phyloP scores from a whole-genome alignment of 2,797 vertebrate genomes.

The Coccyzus lansbergi region DNA sequence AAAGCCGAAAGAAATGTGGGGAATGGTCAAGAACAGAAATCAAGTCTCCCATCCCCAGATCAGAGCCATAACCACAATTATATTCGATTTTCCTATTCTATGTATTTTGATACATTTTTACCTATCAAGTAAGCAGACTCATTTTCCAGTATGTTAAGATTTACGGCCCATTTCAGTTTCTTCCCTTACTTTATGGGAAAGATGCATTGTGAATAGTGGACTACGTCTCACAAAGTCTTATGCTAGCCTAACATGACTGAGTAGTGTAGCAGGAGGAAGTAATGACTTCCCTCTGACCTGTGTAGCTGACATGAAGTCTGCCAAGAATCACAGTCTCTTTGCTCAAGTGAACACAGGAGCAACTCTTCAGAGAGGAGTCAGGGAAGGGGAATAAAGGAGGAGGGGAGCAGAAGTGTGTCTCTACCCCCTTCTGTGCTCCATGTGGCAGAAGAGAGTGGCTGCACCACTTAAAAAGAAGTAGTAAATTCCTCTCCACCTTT shows the following conservation, averaged over 20 bases:
- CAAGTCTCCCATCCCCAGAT: neutral
- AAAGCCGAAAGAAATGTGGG: neutral
- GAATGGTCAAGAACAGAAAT: neutral
- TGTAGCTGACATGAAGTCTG: conserved; percentile 61
- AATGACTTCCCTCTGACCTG: conserved; percentile 71
- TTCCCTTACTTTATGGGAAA: conserved; percentile 52
- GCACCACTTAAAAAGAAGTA: conserved; percentile 16
- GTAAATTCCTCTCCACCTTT: conserved; percentile 48
- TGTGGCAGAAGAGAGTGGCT: conserved; percentile 26
- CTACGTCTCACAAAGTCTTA: conserved; percentile 30
- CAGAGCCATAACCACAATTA: neutral
- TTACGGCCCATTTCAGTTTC: conserved; percentile 29
- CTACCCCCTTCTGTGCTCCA: conserved; percentile 43
- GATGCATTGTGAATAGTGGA: conserved; percentile 50
- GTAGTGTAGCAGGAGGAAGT: conserved; percentile 67
- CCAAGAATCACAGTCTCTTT: conserved; percentile 67
- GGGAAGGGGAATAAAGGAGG: neutral
- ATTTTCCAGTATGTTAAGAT: conserved; percentile 29
- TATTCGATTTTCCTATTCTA: neutral
- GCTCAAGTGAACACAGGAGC: conserved; percentile 60
- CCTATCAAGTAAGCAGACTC: neutral
- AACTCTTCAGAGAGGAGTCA: conserved; percentile 11
- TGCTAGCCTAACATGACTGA: conserved; percentile 62
- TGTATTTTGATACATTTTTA: neutral
- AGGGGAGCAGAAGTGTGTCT: neutral